Evolutionary conservation across 2,797 vertebrate genomes (phyloP).

Genomic region (Dicrostonyx torquatus): DNA sequence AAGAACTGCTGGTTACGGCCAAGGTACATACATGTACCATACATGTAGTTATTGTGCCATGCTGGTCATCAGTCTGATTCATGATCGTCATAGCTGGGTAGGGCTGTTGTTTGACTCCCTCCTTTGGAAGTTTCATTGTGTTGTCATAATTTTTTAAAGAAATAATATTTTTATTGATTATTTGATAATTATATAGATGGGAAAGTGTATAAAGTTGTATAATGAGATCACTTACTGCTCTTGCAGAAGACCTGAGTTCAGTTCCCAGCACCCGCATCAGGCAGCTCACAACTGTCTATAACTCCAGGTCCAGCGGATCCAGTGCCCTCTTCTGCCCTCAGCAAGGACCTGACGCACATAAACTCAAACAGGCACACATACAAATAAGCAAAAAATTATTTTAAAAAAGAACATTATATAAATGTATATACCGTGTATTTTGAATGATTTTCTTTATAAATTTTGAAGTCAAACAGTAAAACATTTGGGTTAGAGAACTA

Average conservation of each 20-base stretch:
- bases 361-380: neutral
- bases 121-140: neutral
- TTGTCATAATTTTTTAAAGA: neutral
- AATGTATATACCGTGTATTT: neutral
- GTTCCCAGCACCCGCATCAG: neutral
- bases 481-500: slow-evolving; percentile 13
- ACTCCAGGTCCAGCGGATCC: neutral
- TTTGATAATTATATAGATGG: neutral
- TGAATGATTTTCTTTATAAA: neutral
- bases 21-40: neutral
- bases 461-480: slow-evolving; percentile 32
- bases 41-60: too few relatives aligned
- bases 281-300: neutral
- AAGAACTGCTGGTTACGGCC: neutral
- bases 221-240: neutral
- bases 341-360: neutral
- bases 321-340: neutral
- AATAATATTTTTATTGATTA: neutral
- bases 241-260: neutral
- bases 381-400: neutral
- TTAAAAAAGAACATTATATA: neutral
- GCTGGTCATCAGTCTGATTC: neutral
- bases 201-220: neutral
- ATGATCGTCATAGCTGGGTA: too few relatives aligned
- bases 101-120: neutral